Evolutionary conservation across 2,888 invertebrate genomes (phyloP).

Genomic region (Ectemnius lituratus): DNA sequence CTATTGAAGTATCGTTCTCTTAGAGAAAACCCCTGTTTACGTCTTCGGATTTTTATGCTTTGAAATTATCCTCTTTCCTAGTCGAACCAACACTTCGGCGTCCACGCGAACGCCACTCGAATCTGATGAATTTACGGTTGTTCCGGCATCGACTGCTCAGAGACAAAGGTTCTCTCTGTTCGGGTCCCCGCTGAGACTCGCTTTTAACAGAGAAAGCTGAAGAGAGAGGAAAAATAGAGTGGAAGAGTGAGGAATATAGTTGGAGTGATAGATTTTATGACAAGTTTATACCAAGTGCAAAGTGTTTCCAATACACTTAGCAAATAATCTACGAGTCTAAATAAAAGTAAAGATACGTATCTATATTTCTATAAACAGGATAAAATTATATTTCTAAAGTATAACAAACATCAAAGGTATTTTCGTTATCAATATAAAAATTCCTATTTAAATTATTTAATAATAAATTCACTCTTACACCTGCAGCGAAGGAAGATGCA

Average conservation of each 20-base stretch:
- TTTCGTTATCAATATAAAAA: too few species aligned
- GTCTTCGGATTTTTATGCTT: constrained; percentile 30
- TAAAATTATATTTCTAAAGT: too few species aligned
- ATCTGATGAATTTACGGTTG: constrained; percentile 25
- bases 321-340: too few species aligned
- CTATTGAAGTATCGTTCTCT: constrained; percentile 28
- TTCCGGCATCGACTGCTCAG: constrained; percentile 20
- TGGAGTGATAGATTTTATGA: constrained; percentile 30
- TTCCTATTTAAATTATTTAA: too few species aligned
- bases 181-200: neutral
- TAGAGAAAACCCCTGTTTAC: constrained; percentile 11
- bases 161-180: constrained; percentile 55
- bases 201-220: neutral
- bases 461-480: too few species aligned
- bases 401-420: too few species aligned
- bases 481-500: too few species aligned
- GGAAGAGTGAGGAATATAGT: neutral
- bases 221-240: neutral
- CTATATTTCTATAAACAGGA: too few species aligned
- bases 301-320: too few species aligned
- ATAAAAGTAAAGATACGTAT: too few species aligned
- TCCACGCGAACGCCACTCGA: constrained; percentile 13
- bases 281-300: neutral
- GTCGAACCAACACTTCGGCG: constrained; percentile 19
- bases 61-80: constrained; percentile 27